Evolutionary conservation across 2,888 invertebrate genomes (phyloP), one percentile per base, ranked within the genome.

Genomic region (Eupithecia inturbata): DNA sequence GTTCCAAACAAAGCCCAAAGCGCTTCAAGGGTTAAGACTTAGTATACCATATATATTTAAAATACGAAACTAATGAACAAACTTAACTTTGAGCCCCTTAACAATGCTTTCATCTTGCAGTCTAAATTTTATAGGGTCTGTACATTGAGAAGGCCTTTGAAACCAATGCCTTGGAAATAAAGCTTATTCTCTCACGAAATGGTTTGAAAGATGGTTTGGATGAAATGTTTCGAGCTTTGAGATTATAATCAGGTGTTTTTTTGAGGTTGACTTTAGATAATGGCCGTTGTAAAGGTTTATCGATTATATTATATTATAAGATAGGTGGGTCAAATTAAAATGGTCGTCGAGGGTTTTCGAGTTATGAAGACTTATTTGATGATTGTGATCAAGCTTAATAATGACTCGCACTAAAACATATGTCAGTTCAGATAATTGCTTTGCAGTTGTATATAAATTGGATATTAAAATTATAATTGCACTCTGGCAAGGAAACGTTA

Each of bases 51-150:
- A n/a, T n/a, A n/a, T n/a, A n/a, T n/a, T n/a, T n/a, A 57, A 57
- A 57, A 31, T 62, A 62, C 62, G 19, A 9, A 31, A 31, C 62
- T 62, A 62, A 1, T 31, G 33, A 36, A 31, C 63, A 45, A 26
- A 45, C 57, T 26, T 57, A 6, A 22, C 39, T 62, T 69, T 69
- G 62, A 31, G 31, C 6, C 62, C 19, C 31, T 62, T 9, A 16
- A 62, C 62, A 72, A 72, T 36, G 68, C 68, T 26, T 68, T 68
- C 49, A 68, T 72, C 67, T 49, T 33, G 39, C 41, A 45, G 31
- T 57, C 31, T 31, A 62, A 19, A 68, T 19, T 53, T 19, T 53
- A 22, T n/a, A 68, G 68, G 22, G 60, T 36, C 64, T 45, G 41
- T 45, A 64, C n/a, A 4, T 60, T 60, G 28, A 28, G 16, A 31